Evolutionary conservation across 2,888 invertebrate species (phyloP).

Genomic region (Galeruca laticollis): DNA sequence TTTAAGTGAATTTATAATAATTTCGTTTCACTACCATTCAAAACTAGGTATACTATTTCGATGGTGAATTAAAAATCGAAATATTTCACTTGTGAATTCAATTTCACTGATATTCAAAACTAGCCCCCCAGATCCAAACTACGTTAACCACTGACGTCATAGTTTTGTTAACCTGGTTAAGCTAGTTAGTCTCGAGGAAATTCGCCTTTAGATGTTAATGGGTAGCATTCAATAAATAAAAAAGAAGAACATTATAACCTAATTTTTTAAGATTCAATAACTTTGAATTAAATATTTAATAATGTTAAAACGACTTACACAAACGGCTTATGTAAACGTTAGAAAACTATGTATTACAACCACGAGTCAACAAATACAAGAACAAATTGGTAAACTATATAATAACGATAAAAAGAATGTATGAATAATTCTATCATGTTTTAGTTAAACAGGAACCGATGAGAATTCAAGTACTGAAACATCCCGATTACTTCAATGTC

Average conservation of each 20-base stretch:
- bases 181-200: no score
- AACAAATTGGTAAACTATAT: conserved; percentile 45
- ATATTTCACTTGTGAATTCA: no score
- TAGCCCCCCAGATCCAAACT: no score
- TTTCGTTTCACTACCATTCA: no score
- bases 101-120: no score
- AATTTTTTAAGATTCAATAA: neutral
- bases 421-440: conserved; percentile 5
- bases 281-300: neutral
- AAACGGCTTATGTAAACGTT: conserved; percentile 7
- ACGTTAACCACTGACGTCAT: no score
- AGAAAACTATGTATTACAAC: conserved; percentile 15
- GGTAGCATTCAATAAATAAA: neutral
- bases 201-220: no score
- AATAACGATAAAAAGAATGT: conserved; percentile 5
- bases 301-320: conserved; percentile 25
- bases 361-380: conserved; percentile 14
- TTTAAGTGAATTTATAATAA: no score
- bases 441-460: conserved; percentile 14
- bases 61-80: no score
- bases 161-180: no score
- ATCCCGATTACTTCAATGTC: conserved; percentile 90
- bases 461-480: conserved; percentile 63
- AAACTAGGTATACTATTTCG: no score
- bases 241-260: neutral